Conservation (phyloP, 1,140 invertebrate species). For the Drosophila pachea region DNA sequence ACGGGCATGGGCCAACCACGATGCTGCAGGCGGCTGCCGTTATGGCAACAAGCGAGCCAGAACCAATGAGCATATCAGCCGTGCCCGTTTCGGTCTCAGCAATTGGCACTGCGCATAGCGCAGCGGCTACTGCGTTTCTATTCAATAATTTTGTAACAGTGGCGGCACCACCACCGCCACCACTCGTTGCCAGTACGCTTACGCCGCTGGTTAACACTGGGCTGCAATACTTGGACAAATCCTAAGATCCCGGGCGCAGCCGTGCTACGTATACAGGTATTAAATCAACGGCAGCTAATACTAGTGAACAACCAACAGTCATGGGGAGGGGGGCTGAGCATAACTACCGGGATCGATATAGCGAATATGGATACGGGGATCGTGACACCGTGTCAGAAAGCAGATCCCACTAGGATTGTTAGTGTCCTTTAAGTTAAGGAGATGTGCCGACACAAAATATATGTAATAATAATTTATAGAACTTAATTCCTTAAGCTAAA, state of each 20-base stretch:
- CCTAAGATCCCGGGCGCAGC: conserved; percentile 36
- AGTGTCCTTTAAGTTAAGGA: conserved; percentile 23
- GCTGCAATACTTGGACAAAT: conserved; percentile 66
- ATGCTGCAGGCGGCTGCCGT: conserved; percentile 66
- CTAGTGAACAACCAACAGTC: conserved; percentile 19
- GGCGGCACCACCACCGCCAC: conserved; percentile 53
- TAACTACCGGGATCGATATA: not conserved
- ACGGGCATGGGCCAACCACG: conserved; percentile 52
- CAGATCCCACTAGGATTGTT: conserved; percentile 6
- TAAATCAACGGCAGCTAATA: conserved; percentile 61
- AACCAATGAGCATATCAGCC: conserved; percentile 72
- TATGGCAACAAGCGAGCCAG: conserved; percentile 58
- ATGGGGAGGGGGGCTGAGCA: not conserved
- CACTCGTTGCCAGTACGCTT: conserved; percentile 41
- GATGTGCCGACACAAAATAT: conserved; percentile 30
- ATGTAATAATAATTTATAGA: conserved; percentile 67
- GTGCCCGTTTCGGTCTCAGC: conserved; percentile 54
- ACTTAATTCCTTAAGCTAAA: conserved; percentile 69
- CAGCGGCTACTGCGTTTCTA: conserved; percentile 56
- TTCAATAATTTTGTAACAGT: conserved; percentile 73
- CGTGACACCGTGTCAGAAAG: conserved; percentile 5
- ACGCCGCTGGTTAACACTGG: conserved; percentile 53
- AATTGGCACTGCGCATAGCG: conserved; percentile 65
- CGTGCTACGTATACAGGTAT: conserved; percentile 63
- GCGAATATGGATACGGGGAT: not conserved